Evolutionary conservation across 2,888 invertebrate genomes (phyloP), one percentile per base, ranked within the genome.

Genomic region (Ophion slaviceki): DNA sequence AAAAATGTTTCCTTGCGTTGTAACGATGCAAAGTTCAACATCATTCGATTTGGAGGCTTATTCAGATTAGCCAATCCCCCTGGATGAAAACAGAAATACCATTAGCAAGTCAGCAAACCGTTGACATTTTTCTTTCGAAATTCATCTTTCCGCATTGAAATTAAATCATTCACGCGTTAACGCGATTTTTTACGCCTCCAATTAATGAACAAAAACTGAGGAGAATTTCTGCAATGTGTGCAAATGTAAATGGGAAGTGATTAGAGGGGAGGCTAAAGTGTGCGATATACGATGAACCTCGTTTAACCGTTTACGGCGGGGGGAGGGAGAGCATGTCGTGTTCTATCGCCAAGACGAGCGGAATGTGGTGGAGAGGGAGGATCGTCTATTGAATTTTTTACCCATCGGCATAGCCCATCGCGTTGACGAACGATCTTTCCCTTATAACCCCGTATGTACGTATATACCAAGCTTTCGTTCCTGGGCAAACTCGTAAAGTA

Each of bases 401-500:
- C 76, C 76, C 75, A 76, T 70, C 76, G 68, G 68, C 62, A 70
- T 70, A 10, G 70, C 61, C 32, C 75, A 66, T 74, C 80, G 57
- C 6, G 67, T 74, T 74, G 81, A 75, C 75, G 68, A 75, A 59
- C 68, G 76, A 68, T 61, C 68, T 70, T 81, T 61, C 61, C 28
- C 62, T 66, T 72, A 64, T 64, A 71, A 78, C n/a, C 32, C 47
- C 24, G 40, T 57, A 59, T 14, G 74, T 67, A 80, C 32, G 59
- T 64, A 36, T 59, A 66, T 45, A 59, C 4, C 32, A 68, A n/a
- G 47, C 61, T 68, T 81, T 61, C 20, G 61, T 70, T 81, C 57
- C 70, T 68, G 36, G 66, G 66, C 83, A 85, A 87, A 88, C 89
- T 89, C 88, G 87, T 88, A 90, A 90, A 91, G 90, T 91, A 61